phyloP scores from a whole-genome alignment of 2,113 vertebrate genomes.

The Spea bombifrons region DNA sequence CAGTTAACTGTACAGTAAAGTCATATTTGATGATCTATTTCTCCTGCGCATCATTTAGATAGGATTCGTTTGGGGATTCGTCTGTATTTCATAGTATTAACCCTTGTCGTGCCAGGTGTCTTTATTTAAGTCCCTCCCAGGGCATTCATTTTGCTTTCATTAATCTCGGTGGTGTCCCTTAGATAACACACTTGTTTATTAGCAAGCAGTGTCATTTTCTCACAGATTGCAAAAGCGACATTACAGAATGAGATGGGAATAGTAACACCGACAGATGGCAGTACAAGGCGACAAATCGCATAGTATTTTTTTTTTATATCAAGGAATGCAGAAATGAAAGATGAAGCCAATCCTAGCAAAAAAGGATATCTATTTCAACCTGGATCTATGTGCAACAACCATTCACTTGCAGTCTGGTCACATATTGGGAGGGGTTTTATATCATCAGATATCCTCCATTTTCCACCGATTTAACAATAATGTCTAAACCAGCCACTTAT shows the following conservation, averaged over 20 bases:
- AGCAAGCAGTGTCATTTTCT: constrained; percentile 8
- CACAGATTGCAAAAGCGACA: neutral
- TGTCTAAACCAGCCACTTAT: neutral
- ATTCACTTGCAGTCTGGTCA: neutral
- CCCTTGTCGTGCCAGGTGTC: neutral
- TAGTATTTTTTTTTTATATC: constrained; percentile 10
- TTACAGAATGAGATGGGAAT: neutral
- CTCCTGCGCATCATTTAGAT: neutral
- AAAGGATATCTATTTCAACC: constrained; percentile 5
- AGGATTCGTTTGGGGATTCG: no score
- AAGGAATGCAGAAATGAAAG: constrained; percentile 32
- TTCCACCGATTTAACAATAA: constrained; percentile 5
- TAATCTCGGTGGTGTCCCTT: neutral
- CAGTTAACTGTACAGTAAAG: neutral
- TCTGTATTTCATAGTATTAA: neutral
- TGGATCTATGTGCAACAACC: constrained; percentile 9
- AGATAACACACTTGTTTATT: constrained; percentile 8
- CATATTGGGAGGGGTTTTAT: neutral
- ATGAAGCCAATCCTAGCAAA: constrained; percentile 32
- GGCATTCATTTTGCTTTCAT: neutral
- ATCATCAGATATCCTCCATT: constrained; percentile 8
- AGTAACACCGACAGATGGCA: constrained; percentile 34
- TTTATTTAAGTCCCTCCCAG: neutral
- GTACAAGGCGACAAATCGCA: constrained; percentile 16
- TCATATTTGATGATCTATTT: neutral